phyloP scores from a whole-genome alignment of 1,140 invertebrate species.

The Drosophila insularis region DNA sequence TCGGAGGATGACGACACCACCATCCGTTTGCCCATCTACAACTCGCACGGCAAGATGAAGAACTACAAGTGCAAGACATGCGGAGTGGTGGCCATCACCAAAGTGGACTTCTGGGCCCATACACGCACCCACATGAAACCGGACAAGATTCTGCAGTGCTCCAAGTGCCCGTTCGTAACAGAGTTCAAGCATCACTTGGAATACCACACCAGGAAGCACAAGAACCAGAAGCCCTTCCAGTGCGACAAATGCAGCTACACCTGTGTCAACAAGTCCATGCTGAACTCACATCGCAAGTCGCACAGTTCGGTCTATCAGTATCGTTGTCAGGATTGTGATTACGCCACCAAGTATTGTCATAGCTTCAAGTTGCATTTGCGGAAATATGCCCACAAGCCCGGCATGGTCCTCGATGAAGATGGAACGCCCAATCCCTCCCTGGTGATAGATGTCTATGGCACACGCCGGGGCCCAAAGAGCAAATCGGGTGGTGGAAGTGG shows the following conservation, averaged over 20 bases:
- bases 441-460: conserved; percentile 95
- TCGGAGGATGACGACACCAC: conserved; percentile 86
- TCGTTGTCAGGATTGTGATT: conserved; percentile 96
- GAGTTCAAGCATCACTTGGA: conserved; percentile 99
- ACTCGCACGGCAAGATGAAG: conserved; percentile 93
- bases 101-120: conserved; percentile 97
- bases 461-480: conserved; percentile 91
- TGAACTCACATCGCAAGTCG: conserved; percentile 99
- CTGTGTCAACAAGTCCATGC: conserved; percentile 98
- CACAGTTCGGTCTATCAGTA: conserved; percentile 99
- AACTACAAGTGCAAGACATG: conserved; percentile 97
- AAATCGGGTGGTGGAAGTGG: conserved; percentile 77
- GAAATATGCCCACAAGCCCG: conserved; percentile 94
- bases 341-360: conserved; percentile 99
- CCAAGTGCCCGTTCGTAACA: conserved; percentile 97
- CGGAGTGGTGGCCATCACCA: conserved; percentile 91
- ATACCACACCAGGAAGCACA: conserved; percentile 98
- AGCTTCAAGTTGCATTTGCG: conserved; percentile 97
- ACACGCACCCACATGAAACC: conserved; percentile 94
- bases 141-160: conserved; percentile 95
- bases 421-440: conserved; percentile 93
- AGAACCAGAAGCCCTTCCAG: conserved; percentile 97
- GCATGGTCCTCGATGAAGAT: conserved; percentile 93
- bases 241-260: conserved; percentile 95
- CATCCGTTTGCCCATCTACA: conserved; percentile 88